phyloP scores from a whole-genome alignment of 2,797 vertebrate species.

The Leuciscus waleckii region DNA sequence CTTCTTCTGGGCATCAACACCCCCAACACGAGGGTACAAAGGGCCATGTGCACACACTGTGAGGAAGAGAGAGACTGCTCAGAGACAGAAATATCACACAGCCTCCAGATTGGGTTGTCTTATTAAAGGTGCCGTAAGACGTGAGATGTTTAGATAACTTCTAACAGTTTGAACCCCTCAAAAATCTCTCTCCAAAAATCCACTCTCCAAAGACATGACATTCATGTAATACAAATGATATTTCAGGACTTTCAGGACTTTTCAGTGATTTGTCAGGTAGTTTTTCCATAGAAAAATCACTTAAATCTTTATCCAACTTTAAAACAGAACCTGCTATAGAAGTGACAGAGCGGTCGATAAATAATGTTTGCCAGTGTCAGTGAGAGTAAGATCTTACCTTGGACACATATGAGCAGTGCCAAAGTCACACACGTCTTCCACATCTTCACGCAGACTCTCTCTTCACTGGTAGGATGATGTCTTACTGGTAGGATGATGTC shows the following conservation, averaged over 20 bases:
- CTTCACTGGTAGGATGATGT: not conserved
- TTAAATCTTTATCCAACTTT: too few species aligned
- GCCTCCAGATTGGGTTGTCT: too few species aligned
- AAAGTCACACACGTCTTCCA: not conserved
- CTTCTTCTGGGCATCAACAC: accelerated
- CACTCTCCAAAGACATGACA: not conserved
- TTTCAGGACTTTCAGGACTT: not conserved
- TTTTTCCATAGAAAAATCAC: too few species aligned
- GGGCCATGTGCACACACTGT: not conserved
- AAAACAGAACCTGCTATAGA: too few species aligned
- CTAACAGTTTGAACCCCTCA: not conserved
- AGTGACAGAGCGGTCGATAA: too few species aligned
- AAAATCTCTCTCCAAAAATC: not conserved
- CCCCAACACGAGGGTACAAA: not conserved
- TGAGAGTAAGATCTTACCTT: not conserved
- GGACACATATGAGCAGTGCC: not conserved
- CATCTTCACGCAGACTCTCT: not conserved
- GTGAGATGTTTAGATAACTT: not conserved
- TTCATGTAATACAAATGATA: not conserved
- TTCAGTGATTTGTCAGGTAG: too few species aligned
- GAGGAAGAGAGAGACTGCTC: not conserved
- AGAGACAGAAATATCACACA: not conserved
- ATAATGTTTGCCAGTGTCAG: too few species aligned
- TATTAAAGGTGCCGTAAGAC: too few species aligned
- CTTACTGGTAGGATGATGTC: too few species aligned